phyloP scores from a whole-genome alignment of 53 echinoderm and acorn worm species.

The Henricia sp. region DNA sequence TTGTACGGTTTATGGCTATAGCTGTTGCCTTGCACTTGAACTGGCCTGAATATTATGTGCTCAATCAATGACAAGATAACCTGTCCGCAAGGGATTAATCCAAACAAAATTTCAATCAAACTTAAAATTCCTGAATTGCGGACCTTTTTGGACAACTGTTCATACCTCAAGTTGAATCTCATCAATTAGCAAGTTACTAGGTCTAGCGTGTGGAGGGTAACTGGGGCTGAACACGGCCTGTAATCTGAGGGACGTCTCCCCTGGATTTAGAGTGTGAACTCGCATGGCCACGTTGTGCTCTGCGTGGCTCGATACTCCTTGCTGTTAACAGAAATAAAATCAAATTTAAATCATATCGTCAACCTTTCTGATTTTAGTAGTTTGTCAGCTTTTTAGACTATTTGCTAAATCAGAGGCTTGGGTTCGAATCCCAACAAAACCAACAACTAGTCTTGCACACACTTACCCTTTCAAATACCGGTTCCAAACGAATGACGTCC shows the following conservation, averaged over 20 bases:
- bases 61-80: too few species aligned
- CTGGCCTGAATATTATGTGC: too few species aligned
- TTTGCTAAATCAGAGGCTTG: too few species aligned
- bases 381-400: too few species aligned
- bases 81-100: too few species aligned
- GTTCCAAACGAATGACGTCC: slow-evolving; percentile 88
- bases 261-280: slow-evolving; percentile 81
- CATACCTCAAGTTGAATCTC: slow-evolving; percentile 92
- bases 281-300: slow-evolving; percentile 91
- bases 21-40: too few species aligned
- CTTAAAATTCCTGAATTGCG: too few species aligned
- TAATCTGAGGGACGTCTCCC: slow-evolving; percentile 82
- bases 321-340: slow-evolving; percentile 58
- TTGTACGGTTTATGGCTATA: too few species aligned
- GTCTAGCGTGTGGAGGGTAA: slow-evolving; percentile 65
- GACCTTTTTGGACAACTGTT: too few species aligned
- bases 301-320: slow-evolving; percentile 75
- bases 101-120: too few species aligned
- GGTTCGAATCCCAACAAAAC: too few species aligned
- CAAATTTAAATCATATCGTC: neutral
- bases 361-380: too few species aligned
- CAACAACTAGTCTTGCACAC: neutral
- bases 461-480: slow-evolving; percentile 85
- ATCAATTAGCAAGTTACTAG: slow-evolving; percentile 79
- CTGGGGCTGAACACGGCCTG: slow-evolving; percentile 66